These are phyloP conservation scores for Teleogryllus oceanicus DNA, from an alignment of 2,888 invertebrate species.

Conservation along the genomic window DNA sequence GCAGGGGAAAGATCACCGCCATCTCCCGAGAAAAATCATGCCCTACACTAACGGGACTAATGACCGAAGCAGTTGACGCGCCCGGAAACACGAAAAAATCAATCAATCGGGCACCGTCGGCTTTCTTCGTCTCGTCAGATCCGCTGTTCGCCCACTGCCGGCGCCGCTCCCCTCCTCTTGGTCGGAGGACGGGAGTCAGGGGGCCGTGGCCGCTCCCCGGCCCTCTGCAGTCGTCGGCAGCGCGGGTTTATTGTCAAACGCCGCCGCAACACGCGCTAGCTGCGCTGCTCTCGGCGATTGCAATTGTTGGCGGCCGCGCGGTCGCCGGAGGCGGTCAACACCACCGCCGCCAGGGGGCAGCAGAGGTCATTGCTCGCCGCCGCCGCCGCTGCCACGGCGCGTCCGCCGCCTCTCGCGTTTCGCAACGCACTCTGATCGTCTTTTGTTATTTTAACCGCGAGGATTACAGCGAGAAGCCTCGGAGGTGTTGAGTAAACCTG, in stretches of 20 bases:
- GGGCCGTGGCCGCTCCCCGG: too few species aligned
- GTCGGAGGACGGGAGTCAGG: too few species aligned
- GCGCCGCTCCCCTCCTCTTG: too few species aligned
- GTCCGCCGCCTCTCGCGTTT: background rate
- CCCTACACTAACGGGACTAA: too few species aligned
- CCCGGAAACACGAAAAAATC: too few species aligned
- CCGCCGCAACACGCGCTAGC: background rate
- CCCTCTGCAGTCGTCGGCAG: too few species aligned
- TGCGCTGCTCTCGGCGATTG: background rate
- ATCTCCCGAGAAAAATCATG: too few species aligned
- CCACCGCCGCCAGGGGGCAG: background rate
- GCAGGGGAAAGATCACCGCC: too few species aligned
- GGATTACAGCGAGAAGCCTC: background rate
- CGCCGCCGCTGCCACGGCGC: background rate
- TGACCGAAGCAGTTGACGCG: too few species aligned
- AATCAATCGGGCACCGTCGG: too few species aligned
- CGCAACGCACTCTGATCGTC: conserved; percentile 18
- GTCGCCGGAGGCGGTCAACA: background rate
- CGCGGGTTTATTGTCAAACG: background rate
- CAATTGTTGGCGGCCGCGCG: background rate
- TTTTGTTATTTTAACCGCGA: conserved; percentile 7
- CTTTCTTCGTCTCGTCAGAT: too few species aligned
- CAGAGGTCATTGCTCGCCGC: background rate
- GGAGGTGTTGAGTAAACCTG: conserved; percentile 18
- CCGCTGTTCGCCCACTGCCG: too few species aligned